Percentiles rank a stretch among this genome's conserved stretches.
These are phyloP conservation scores for Acanthosoma haemorrhoidale DNA, from an alignment of 2,888 invertebrate genomes.

Conservation along the genomic window DNA sequence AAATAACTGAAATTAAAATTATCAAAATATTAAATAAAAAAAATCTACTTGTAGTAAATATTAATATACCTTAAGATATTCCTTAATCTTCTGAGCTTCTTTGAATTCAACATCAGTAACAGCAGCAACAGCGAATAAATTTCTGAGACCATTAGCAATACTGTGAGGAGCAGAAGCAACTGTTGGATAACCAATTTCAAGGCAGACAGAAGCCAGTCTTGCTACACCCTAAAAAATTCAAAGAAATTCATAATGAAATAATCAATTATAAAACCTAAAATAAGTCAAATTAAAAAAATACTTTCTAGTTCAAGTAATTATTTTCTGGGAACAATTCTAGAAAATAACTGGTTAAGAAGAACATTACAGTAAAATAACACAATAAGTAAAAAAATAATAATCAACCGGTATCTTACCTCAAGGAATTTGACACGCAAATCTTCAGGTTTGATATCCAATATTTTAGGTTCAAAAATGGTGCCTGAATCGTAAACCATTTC, in stretches of 20 bases:
- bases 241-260: not conserved
- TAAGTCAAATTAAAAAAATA: no score
- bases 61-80: slow-evolving; percentile 68
- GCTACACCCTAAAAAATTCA: slow-evolving; percentile 70
- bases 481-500: slow-evolving; percentile 98
- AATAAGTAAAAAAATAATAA: not conserved
- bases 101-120: slow-evolving; percentile 93
- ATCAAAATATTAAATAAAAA: not conserved
- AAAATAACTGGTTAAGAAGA: no score
- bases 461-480: slow-evolving; percentile 92
- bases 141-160: slow-evolving; percentile 96
- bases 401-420: slow-evolving; percentile 52
- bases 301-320: no score
- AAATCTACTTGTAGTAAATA: not conserved
- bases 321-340: no score
- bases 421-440: slow-evolving; percentile 87
- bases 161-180: slow-evolving; percentile 96
- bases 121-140: slow-evolving; percentile 92
- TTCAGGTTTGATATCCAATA: slow-evolving; percentile 96
- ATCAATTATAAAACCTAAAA: not conserved
- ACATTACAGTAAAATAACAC: no score
- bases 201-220: slow-evolving; percentile 87
- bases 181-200: slow-evolving; percentile 95
- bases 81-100: slow-evolving; percentile 88
- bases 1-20: not conserved